Evolutionary conservation across 2,888 invertebrate genomes (phyloP).

Genomic region (Thysanoteuthis rhombus): DNA sequence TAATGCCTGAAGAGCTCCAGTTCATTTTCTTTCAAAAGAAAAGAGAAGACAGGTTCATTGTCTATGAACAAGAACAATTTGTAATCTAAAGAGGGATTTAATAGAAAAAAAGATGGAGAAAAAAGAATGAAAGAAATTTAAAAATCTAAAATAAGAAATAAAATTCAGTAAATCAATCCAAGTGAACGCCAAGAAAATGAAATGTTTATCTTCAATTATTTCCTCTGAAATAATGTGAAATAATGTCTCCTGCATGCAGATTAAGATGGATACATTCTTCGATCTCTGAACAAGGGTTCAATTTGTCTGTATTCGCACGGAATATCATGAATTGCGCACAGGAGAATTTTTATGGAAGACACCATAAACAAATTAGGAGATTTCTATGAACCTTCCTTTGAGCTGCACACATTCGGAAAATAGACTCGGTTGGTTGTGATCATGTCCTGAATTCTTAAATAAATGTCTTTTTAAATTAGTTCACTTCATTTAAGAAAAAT

Average conservation of each 20-base stretch:
- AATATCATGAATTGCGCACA: not conserved
- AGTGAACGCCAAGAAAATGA: not conserved
- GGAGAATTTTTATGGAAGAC: not conserved
- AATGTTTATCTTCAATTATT: not conserved
- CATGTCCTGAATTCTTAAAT: not conserved
- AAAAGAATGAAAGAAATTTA: too few relatives aligned
- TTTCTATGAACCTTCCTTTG: not conserved
- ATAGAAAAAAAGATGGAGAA: too few relatives aligned
- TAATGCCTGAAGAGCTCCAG: too few relatives aligned
- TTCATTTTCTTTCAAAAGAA: too few relatives aligned
- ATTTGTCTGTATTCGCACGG: not conserved
- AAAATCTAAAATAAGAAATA: too few relatives aligned
- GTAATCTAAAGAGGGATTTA: too few relatives aligned
- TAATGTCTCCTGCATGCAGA: not conserved
- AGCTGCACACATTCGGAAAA: not conserved
- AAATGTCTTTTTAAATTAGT: not conserved
- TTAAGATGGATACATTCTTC: not conserved
- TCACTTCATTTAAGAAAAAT: not conserved
- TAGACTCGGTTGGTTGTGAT: not conserved
- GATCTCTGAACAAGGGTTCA: not conserved
- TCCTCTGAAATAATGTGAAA: not conserved
- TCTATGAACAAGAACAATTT: too few relatives aligned
- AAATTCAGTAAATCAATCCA: not conserved
- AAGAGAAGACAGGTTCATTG: too few relatives aligned
- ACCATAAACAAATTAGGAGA: not conserved